A percentile compares a stretch with the other conserved stretches of the same genome.
These are phyloP conservation scores for Passer montanus DNA, from an alignment of 2,113 vertebrate species.

Conservation along the genomic window DNA sequence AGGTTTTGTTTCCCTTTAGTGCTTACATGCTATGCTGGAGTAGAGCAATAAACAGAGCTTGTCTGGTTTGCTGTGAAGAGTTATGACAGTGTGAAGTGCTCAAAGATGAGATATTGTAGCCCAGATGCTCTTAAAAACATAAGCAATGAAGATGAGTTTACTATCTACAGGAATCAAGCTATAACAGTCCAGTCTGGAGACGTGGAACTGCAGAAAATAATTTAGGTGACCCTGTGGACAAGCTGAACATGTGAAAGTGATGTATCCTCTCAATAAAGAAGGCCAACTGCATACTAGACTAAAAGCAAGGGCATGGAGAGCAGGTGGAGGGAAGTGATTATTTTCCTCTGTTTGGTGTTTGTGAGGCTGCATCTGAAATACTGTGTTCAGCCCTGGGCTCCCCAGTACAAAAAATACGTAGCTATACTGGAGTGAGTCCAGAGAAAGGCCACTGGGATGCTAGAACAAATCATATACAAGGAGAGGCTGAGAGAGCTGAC, in stretches of 20 bases:
- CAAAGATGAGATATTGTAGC: not conserved
- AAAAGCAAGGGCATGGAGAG: not conserved
- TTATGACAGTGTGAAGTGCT: not conserved
- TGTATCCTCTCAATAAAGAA: not conserved
- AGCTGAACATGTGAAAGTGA: not conserved
- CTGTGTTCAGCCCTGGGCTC: not conserved
- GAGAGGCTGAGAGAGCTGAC: not conserved
- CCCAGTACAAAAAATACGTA: not conserved
- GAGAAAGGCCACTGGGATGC: not conserved
- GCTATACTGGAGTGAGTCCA: not conserved
- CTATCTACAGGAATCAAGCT: not conserved
- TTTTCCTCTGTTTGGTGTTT: not conserved
- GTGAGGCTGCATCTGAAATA: not conserved
- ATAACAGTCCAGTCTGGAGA: not conserved
- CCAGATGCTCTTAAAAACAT: not conserved
- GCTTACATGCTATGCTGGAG: not conserved
- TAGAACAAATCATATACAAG: not conserved
- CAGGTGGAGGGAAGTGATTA: not conserved
- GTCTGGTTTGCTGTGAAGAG: not conserved
- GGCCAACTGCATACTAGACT: not conserved
- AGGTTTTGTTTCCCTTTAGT: not conserved
- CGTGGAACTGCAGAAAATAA: not conserved
- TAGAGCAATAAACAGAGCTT: not conserved
- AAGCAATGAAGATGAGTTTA: not conserved
- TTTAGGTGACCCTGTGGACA: not conserved